Base-by-base conservation (phyloP, 2,113 vertebrate species). In the Promerops cafer region DNA sequence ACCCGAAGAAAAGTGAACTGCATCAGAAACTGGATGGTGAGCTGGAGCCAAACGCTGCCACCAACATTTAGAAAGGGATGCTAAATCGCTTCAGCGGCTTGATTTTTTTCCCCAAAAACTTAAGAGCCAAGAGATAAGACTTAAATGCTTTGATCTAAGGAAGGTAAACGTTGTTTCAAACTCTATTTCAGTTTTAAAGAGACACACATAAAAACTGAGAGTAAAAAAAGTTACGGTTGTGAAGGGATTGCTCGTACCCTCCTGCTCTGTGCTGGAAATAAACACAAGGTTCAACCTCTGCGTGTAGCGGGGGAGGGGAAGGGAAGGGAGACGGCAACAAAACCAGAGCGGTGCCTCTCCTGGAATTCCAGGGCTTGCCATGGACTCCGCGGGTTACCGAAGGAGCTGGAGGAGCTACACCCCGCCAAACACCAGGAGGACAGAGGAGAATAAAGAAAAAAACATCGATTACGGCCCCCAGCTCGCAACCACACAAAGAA, bases 281-380 rank as follows among this genome's bases (percentile, higher is more conserved):
- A 91, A 91, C 56, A 70, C 37, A 65, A 53, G 77, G 53, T 71
- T 64, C 74, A 78, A n/a, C 3, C 21, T 33, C 44, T 3, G 61
- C 24, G 16, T 59, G 54, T 35, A 57, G n/a, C 23, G 2, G 16
- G 76, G 42, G 16, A 71, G 42, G 54, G 45, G 47, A 37, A 59
- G 72, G 88, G 45, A 70, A 82, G 27, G 31, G 30, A 93, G 37
- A 70, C 7, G 19, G 77, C 78, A 83, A 72, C 72, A 89, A 77
- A 94, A 89, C 84, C 88, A 78, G 74, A 75, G 76, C 11, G 2
- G 35, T 79, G 78, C 71, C 76, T 40, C 80, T 80, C 56, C 68
- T 57, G 80, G 35, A 76, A 85, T 94, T 92, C 91, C 89, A 91
- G 35, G 69, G 68, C 87, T 80, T 39, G 27, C 89, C 76, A 90